Percentiles rank a stretch among this genome's conserved stretches.
Conservation (phyloP, 2,113 vertebrate genomes). For the Paradoxurus hermaphroditus region DNA sequence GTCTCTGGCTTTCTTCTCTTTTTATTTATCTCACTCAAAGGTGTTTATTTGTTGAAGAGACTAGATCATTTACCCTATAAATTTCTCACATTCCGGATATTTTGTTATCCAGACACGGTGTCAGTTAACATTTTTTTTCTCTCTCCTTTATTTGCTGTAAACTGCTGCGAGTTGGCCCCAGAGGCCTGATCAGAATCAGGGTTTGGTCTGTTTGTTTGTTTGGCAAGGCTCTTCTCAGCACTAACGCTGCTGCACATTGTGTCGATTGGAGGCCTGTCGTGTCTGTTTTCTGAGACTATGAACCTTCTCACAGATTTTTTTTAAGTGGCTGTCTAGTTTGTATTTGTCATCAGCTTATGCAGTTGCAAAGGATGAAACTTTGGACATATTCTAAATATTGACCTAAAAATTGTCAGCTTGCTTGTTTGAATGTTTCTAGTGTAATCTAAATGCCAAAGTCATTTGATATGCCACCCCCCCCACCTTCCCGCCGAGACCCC, state of each 20-base stretch:
- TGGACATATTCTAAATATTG: not conserved
- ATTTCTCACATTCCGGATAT: not conserved
- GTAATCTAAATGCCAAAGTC: not conserved
- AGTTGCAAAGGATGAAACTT: not conserved
- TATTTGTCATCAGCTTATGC: not conserved
- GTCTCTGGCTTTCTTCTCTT: not conserved
- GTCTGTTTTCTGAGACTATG: not conserved
- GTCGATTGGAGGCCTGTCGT: not conserved
- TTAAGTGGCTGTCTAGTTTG: not conserved
- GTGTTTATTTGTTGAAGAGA: not conserved
- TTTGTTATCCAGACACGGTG: too few species aligned
- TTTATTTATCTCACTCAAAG: not conserved
- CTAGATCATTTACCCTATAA: not conserved
- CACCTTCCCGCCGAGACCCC: not conserved
- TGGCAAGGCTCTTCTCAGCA: not conserved
- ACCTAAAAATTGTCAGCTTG: not conserved
- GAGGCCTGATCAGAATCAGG: not conserved
- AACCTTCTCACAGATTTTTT: not conserved
- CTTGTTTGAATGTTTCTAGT: not conserved
- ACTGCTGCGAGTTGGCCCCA: not conserved
- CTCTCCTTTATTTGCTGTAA: not conserved
- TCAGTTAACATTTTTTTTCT: not conserved
- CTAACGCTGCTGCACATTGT: rapidly evolving
- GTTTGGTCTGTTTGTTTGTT: not conserved
- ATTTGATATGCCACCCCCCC: not conserved